Conservation (phyloP, 2,113 vertebrate species). For the Antennarius striatus region DNA sequence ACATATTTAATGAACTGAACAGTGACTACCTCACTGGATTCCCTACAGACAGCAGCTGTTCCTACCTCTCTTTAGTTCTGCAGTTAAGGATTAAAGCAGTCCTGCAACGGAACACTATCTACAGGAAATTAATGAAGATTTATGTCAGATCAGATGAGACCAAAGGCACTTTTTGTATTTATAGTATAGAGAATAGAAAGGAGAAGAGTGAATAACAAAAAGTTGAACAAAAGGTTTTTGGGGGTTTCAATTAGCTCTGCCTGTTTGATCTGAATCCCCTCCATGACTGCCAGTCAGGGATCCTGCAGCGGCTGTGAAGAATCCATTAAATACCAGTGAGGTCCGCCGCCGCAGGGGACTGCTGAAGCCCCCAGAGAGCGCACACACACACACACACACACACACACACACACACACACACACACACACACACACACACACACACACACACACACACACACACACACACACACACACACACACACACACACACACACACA, state of each 20-base stretch:
- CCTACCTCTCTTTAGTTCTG: constrained; percentile 34
- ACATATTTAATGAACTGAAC: too few relatives aligned
- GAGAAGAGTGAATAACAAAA: constrained; percentile 32
- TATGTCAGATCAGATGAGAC: constrained; percentile 45
- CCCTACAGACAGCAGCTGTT: constrained; percentile 8
- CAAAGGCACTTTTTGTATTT: constrained; percentile 43
- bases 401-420: constrained; percentile 4
- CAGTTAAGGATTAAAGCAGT: constrained; percentile 17
- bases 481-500: too few relatives aligned
- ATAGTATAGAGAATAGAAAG: constrained; percentile 35
- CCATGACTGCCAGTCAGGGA: constrained; percentile 55
- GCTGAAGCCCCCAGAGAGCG: constrained; percentile 42
- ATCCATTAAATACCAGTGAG: constrained; percentile 60
- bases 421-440: not conserved
- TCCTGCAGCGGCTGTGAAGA: constrained; percentile 55
- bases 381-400: constrained; percentile 9
- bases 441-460: not conserved
- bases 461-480: not conserved
- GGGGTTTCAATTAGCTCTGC: constrained; percentile 66
- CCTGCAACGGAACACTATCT: constrained; percentile 4
- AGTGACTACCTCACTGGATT: not conserved
- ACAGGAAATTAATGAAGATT: constrained; percentile 52
- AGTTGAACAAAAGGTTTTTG: constrained; percentile 61
- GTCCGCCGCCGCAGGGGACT: constrained; percentile 42
- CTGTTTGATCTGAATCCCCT: constrained; percentile 64